phyloP scores from a whole-genome alignment of 2,797 vertebrate genomes.

The Cossypha niveicapilla region DNA sequence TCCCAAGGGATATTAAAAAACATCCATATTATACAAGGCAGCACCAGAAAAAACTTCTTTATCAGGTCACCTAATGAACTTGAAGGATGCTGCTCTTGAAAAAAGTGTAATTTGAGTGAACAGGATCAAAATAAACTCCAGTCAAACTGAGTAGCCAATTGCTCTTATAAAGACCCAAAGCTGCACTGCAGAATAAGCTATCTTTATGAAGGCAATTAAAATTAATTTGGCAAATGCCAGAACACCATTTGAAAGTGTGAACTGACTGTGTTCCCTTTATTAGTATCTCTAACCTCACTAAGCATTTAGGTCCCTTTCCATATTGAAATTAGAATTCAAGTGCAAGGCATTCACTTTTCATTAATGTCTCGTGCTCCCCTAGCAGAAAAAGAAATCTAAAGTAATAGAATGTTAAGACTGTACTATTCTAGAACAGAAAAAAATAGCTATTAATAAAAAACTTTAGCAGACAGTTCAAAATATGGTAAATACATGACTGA shows the following conservation, averaged over 20 bases:
- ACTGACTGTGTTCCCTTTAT: conserved; percentile 49
- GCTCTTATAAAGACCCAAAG: neutral
- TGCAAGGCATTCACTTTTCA: conserved; percentile 65
- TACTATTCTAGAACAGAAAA: neutral
- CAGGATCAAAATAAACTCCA: conserved; percentile 6
- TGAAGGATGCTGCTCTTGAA: neutral
- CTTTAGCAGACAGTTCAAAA: neutral
- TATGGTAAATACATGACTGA: neutral
- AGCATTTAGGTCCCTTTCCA: conserved; percentile 36
- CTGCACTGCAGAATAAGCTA: neutral
- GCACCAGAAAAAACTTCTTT: neutral
- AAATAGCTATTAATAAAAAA: neutral
- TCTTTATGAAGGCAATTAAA: conserved; percentile 46
- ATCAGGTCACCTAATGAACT: neutral
- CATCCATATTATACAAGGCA: neutral
- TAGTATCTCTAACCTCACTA: conserved; percentile 56
- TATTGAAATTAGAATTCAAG: conserved; percentile 65
- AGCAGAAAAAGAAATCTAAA: conserved; percentile 23
- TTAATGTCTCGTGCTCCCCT: conserved; percentile 47
- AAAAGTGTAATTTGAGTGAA: neutral
- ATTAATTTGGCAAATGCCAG: conserved; percentile 52
- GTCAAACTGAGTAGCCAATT: neutral
- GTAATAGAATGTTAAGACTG: neutral
- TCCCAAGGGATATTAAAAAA: neutral
- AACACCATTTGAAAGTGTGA: conserved; percentile 36